phyloP scores from a whole-genome alignment of 2,113 vertebrate species.

The Sapajus apella region DNA sequence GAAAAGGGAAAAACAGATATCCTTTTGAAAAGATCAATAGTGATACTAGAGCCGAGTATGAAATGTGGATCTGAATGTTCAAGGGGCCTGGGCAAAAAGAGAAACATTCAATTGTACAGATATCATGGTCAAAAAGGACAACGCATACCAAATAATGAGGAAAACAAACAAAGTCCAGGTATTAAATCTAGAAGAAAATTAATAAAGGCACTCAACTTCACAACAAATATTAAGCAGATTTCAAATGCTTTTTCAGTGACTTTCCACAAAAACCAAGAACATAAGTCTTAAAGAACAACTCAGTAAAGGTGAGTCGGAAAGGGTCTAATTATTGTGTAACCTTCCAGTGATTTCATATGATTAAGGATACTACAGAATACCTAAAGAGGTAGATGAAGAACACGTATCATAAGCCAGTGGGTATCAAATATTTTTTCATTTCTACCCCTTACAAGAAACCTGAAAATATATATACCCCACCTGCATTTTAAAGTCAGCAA shows the following conservation, averaged over 20 bases:
- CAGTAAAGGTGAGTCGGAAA: neutral
- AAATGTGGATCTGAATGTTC: neutral
- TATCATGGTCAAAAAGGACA: neutral
- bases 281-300: neutral
- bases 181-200: neutral
- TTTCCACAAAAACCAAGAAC: neutral
- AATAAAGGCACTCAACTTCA: neutral
- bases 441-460: neutral
- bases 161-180: neutral
- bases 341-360: neutral
- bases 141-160: neutral
- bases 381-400: neutral
- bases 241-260: neutral
- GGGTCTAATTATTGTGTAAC: neutral
- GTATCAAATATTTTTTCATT: neutral
- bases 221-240: slow-evolving; percentile 8
- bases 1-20: neutral
- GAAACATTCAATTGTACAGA: neutral
- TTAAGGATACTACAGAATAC: neutral
- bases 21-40: slow-evolving; percentile 4
- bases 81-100: neutral
- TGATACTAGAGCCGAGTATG: neutral
- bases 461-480: neutral
- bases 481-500: neutral
- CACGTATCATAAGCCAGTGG: neutral